Evolutionary conservation across 2,113 vertebrate species (phyloP).

Genomic region (Trematocara unimaculatum): DNA sequence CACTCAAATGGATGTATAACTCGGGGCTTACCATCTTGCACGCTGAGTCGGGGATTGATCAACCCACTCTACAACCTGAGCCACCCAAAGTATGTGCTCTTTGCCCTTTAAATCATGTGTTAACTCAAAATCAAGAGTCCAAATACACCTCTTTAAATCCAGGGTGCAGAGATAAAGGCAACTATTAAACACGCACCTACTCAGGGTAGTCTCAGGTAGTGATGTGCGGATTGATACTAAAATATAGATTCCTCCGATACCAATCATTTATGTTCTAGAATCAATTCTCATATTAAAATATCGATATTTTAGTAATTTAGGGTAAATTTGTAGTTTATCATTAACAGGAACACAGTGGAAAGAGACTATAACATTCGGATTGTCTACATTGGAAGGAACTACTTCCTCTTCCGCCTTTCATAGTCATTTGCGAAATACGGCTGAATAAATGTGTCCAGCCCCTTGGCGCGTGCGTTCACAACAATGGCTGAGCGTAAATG

Average conservation of each 20-base stretch:
- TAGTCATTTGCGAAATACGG: too few species aligned
- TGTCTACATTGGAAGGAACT: too few species aligned
- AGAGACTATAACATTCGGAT: too few species aligned
- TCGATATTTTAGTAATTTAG: neutral
- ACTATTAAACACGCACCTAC: neutral
- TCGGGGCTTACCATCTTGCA: neutral
- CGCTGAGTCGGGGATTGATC: neutral
- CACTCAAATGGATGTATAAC: neutral
- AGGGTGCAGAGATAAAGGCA: neutral
- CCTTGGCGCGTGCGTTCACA: rapidly evolving
- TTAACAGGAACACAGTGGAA: neutral
- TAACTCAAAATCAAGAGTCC: neutral
- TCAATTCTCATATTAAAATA: neutral
- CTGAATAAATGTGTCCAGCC: neutral
- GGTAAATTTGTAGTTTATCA: neutral
- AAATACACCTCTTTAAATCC: neutral
- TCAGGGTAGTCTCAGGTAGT: neutral
- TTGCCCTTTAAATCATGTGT: neutral
- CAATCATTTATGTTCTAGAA: neutral
- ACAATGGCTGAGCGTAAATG: neutral
- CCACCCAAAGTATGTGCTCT: neutral
- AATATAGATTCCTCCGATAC: neutral
- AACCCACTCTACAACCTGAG: neutral
- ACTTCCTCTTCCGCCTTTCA: too few species aligned
- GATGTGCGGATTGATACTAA: neutral